A percentile compares a stretch with the other conserved stretches of the same genome.
phyloP scores from a whole-genome alignment of 2,113 vertebrate genomes.

The Callaeas wilsoni region DNA sequence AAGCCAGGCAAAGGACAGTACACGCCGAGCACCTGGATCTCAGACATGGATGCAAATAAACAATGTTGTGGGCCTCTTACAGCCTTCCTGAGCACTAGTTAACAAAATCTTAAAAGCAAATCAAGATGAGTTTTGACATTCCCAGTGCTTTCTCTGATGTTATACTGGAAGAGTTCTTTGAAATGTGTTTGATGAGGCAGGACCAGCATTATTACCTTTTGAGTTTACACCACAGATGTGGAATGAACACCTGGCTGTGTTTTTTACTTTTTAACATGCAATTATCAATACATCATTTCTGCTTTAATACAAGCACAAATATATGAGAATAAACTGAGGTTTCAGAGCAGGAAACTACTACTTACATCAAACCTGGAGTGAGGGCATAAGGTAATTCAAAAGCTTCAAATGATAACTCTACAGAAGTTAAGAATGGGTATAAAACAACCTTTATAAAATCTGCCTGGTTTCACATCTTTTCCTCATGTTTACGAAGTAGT shows the following conservation, averaged over 20 bases:
- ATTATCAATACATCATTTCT: neutral
- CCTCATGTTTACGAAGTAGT: neutral
- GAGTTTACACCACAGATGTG: neutral
- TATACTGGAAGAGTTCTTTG: neutral
- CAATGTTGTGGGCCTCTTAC: rapidly evolving
- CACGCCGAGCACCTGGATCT: neutral
- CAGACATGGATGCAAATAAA: neutral
- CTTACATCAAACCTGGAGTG: neutral
- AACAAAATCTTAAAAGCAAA: neutral
- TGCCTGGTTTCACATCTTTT: neutral
- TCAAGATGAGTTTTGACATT: neutral
- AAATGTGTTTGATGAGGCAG: neutral
- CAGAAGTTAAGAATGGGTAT: neutral
- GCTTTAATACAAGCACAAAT: neutral
- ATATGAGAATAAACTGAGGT: neutral
- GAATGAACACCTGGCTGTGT: neutral
- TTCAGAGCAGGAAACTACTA: neutral
- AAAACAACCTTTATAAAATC: neutral
- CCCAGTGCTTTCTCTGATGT: neutral
- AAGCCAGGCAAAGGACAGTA: neutral
- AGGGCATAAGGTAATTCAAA: neutral
- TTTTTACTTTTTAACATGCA: neutral
- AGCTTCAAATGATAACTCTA: neutral
- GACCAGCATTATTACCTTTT: neutral
- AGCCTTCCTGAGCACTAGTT: neutral